phyloP scores from a whole-genome alignment of 2,113 vertebrate species.

The Chinchilla lanigera region DNA sequence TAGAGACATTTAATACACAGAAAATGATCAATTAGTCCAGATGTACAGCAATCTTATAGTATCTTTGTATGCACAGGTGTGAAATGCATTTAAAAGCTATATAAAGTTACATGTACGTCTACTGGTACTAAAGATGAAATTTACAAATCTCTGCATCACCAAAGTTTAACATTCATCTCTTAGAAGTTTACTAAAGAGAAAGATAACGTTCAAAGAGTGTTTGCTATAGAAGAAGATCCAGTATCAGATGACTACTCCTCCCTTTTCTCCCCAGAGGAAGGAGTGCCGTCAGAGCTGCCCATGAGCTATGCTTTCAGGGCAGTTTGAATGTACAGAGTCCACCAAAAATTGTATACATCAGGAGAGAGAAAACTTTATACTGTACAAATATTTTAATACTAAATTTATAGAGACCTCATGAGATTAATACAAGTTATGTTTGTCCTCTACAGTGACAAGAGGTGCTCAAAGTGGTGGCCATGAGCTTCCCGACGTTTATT shows the following conservation, averaged over 20 bases:
- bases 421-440: background rate
- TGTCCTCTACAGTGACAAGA: background rate
- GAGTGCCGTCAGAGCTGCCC: accelerated
- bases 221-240: background rate
- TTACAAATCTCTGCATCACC: background rate
- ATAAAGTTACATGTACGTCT: background rate
- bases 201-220: background rate
- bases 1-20: background rate
- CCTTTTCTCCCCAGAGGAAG: no score
- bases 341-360: no score
- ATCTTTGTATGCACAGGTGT: background rate
- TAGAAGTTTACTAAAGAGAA: background rate
- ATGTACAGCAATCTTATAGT: background rate
- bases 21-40: background rate
- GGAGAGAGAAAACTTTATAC: background rate
- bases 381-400: background rate
- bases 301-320: accelerated
- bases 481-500: no score
- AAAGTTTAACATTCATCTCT: background rate
- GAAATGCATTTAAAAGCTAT: background rate
- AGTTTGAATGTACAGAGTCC: background rate
- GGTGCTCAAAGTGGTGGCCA: background rate
- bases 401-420: background rate
- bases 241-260: no score
- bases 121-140: no score